phyloP scores from a whole-genome alignment of 2,113 vertebrate species.

The Echinops telfairi region DNA sequence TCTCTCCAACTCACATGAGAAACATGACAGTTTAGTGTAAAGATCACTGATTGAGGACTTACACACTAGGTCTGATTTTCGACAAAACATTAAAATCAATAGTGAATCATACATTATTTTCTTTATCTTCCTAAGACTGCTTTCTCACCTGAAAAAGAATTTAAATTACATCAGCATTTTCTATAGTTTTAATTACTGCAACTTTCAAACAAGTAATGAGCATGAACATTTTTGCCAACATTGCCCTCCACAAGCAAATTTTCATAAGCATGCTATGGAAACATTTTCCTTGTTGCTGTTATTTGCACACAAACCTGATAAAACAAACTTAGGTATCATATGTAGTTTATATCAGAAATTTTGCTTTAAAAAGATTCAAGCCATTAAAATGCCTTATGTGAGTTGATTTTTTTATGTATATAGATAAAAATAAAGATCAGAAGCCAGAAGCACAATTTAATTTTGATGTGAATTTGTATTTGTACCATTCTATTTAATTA shows the following conservation, averaged over 20 bases:
- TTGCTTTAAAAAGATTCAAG: background rate
- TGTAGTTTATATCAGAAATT: background rate
- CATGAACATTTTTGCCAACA: too few species aligned
- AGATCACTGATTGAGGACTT: too few species aligned
- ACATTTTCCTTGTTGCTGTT: background rate
- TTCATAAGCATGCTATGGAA: background rate
- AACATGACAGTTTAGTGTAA: too few species aligned
- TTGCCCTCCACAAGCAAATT: background rate
- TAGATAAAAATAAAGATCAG: background rate
- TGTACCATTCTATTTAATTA: constrained; percentile 39
- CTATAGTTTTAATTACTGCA: too few species aligned
- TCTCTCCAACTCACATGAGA: too few species aligned
- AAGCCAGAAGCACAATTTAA: background rate
- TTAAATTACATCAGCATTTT: too few species aligned
- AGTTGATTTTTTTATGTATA: background rate
- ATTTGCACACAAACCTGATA: background rate
- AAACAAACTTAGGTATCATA: background rate
- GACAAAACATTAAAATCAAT: too few species aligned
- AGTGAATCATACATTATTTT: too few species aligned
- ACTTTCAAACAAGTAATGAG: too few species aligned
- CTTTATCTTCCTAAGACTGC: too few species aligned
- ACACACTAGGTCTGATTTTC: too few species aligned
- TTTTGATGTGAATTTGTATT: constrained; percentile 17
- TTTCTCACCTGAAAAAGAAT: too few species aligned
- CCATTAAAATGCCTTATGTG: background rate